A percentile compares a stretch with the other conserved stretches of the same genome.
phyloP scores from a whole-genome alignment of 2,113 vertebrate genomes.

The Gymnobelideus leadbeateri region DNA sequence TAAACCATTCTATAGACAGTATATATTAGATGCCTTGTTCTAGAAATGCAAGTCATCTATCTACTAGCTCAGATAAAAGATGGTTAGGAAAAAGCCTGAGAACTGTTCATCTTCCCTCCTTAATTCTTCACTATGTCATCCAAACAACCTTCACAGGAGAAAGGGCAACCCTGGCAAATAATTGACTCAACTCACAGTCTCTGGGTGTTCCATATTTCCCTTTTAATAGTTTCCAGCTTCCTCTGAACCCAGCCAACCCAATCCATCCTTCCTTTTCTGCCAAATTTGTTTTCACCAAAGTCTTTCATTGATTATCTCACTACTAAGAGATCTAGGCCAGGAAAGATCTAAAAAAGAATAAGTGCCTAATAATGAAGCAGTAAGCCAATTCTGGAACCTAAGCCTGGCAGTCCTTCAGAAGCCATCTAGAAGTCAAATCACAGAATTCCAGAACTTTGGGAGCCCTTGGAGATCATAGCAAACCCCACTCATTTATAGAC shows the following conservation, averaged over 20 bases:
- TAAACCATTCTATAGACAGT: not conserved
- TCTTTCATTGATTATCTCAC: constrained; percentile 51
- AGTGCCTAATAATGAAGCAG: constrained; percentile 22
- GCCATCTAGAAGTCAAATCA: not conserved
- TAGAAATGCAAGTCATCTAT: not conserved
- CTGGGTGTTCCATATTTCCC: constrained; percentile 58
- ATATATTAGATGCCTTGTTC: not conserved
- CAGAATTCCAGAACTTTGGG: not conserved
- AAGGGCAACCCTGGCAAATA: constrained; percentile 39
- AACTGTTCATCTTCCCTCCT: constrained; percentile 19
- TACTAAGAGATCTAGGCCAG: constrained; percentile 22
- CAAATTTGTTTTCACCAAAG: constrained; percentile 47
- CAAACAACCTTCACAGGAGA: constrained; percentile 36
- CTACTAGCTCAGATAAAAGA: constrained; percentile 13
- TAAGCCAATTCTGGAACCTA: not conserved
- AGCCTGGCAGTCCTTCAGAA: constrained; percentile 12
- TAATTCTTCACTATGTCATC: not conserved
- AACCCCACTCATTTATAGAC: not conserved
- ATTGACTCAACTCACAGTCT: constrained; percentile 40
- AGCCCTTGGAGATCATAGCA: not conserved
- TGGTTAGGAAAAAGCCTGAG: not conserved
- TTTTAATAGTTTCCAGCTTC: constrained; percentile 53
- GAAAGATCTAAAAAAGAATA: constrained; percentile 31
- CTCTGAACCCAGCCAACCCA: constrained; percentile 64
- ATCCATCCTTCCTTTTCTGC: constrained; percentile 50